Percentiles rank a stretch among this genome's conserved stretches.
phyloP scores from a whole-genome alignment of 1,140 invertebrate species.

The Thereuonema tuberculata region DNA sequence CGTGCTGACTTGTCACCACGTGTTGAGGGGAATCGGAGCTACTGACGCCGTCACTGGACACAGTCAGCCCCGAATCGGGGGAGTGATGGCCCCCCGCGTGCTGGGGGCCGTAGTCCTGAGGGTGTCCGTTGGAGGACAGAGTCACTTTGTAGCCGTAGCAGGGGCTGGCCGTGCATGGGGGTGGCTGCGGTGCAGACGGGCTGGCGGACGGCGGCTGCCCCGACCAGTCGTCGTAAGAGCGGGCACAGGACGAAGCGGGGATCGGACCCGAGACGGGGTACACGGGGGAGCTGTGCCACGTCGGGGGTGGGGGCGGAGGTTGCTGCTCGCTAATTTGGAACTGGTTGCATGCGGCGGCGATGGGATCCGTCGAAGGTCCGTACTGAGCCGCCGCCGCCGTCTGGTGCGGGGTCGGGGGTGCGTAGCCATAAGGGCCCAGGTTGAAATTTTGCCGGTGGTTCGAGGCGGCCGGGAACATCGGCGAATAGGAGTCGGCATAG shows the following conservation, averaged over 20 bases:
- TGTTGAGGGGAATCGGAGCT: constrained; percentile 21
- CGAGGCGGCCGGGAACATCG: constrained; percentile 1
- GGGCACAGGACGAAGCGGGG: too few species aligned
- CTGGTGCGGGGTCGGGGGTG: background rate
- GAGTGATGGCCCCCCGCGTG: constrained; percentile 12
- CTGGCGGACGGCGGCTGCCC: too few species aligned
- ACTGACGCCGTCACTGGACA: constrained; percentile 21
- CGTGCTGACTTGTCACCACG: constrained; percentile 7
- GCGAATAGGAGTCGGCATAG: background rate
- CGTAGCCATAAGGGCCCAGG: background rate
- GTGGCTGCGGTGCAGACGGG: background rate
- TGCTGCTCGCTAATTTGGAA: background rate
- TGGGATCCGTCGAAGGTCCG: background rate
- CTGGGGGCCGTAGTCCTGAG: background rate
- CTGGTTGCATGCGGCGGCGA: background rate
- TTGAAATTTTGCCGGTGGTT: background rate
- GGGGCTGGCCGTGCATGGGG: background rate
- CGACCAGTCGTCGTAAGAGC: too few species aligned
- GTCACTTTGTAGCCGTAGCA: background rate
- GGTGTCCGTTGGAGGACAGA: background rate
- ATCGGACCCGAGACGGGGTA: too few species aligned
- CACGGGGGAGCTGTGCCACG: background rate
- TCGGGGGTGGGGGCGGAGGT: background rate
- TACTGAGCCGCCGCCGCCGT: background rate
- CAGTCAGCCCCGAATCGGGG: constrained; percentile 23